A percentile compares a stretch with the other conserved stretches of the same genome.
phyloP scores from a whole-genome alignment of 2,888 invertebrate species.

The Ochlodes sylvanus region DNA sequence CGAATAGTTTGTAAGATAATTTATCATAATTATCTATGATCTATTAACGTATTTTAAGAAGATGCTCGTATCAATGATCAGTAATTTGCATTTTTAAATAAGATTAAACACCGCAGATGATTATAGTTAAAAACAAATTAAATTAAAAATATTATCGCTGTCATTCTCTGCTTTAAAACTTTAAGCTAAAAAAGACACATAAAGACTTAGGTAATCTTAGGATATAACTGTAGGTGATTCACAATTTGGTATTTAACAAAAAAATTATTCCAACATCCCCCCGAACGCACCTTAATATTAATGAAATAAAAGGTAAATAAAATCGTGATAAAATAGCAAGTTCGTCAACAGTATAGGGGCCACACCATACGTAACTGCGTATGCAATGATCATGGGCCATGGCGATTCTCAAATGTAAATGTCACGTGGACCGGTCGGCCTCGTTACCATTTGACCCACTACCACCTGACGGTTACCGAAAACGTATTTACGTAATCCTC shows the following conservation, averaged over 20 bases:
- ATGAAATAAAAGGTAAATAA: too few species aligned
- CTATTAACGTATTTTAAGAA: background rate
- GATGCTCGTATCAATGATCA: too few species aligned
- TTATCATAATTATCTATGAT: background rate
- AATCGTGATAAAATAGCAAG: background rate
- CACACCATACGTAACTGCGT: slow-evolving; percentile 15
- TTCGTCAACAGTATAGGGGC: background rate
- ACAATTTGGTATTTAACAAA: too few species aligned
- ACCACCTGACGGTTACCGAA: slow-evolving; percentile 47
- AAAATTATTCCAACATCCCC: too few species aligned
- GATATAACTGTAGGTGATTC: too few species aligned
- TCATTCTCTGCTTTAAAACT: too few species aligned
- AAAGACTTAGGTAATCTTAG: too few species aligned
- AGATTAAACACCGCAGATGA: background rate
- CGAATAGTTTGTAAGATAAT: background rate
- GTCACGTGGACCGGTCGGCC: slow-evolving; percentile 58
- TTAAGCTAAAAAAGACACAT: too few species aligned
- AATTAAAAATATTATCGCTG: too few species aligned
- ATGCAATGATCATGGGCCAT: slow-evolving; percentile 27
- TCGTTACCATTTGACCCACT: slow-evolving; percentile 58
- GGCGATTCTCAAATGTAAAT: slow-evolving; percentile 47
- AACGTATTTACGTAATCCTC: slow-evolving; percentile 46
- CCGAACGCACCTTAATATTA: too few species aligned
- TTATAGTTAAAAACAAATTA: too few species aligned
- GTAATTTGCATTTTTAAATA: background rate